A percentile compares a stretch with the other conserved stretches of the same genome.
Conservation (phyloP, 2,113 vertebrate species). For the Dipodomys spectabilis region DNA sequence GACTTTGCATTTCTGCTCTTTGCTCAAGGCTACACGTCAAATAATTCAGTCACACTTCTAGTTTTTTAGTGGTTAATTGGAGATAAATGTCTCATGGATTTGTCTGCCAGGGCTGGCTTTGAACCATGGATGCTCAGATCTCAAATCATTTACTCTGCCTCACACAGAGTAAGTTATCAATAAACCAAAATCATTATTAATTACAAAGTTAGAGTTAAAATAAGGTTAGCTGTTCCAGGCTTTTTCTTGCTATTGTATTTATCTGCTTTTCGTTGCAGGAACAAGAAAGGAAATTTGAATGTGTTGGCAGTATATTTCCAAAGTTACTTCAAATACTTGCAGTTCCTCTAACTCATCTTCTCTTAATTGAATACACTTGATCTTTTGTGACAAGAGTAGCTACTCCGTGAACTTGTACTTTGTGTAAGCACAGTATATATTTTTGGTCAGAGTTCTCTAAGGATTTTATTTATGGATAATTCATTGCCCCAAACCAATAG, state of each 20-base stretch:
- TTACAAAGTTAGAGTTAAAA: not conserved
- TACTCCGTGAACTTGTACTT: conserved; percentile 70
- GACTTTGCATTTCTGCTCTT: too few species aligned
- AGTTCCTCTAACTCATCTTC: conserved; percentile 25
- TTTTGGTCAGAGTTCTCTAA: conserved; percentile 77
- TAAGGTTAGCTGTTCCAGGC: conserved; percentile 25
- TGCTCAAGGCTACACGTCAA: too few species aligned
- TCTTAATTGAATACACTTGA: conserved; percentile 41
- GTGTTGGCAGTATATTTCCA: conserved; percentile 11
- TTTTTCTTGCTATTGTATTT: not conserved
- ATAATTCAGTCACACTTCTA: too few species aligned
- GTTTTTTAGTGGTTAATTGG: too few species aligned
- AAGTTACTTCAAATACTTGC: not conserved
- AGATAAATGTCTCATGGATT: too few species aligned
- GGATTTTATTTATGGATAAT: conserved; percentile 84
- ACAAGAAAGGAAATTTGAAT: conserved; percentile 13
- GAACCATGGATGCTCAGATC: too few species aligned
- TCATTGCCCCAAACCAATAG: conserved; percentile 85
- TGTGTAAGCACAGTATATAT: conserved; percentile 81
- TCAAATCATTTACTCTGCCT: not conserved
- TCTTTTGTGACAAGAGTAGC: conserved; percentile 47
- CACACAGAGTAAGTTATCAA: not conserved
- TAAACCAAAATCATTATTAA: conserved; percentile 18
- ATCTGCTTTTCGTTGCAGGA: not conserved
- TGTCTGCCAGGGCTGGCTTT: too few species aligned